Evolutionary conservation across 2,888 invertebrate genomes (phyloP).

Genomic region (Machimus rusticus): DNA sequence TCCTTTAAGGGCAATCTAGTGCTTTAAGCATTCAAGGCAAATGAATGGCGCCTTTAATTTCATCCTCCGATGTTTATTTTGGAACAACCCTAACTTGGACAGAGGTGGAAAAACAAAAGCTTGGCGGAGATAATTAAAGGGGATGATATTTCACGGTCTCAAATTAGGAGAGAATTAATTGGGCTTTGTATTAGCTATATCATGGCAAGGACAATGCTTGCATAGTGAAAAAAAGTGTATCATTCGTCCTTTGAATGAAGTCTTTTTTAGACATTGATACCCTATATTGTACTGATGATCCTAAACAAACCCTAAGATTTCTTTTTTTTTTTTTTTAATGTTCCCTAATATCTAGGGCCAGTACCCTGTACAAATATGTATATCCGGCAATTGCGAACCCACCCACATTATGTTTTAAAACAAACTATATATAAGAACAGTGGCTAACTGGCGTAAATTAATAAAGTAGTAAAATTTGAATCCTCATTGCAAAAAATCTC

Average conservation of each 20-base stretch:
- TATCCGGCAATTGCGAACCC: no score
- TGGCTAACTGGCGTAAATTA: no score
- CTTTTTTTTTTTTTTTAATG: not conserved
- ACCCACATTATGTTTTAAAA: no score
- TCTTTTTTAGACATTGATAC: not conserved
- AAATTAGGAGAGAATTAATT: not conserved
- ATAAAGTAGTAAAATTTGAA: no score
- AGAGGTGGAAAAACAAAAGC: not conserved
- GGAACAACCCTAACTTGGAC: not conserved
- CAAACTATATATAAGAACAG: no score
- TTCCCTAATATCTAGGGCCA: not conserved
- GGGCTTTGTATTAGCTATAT: not conserved
- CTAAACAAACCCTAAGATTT: not conserved
- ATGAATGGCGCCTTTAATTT: not conserved
- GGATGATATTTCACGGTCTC: not conserved
- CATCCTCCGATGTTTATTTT: not conserved
- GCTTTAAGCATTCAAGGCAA: not conserved
- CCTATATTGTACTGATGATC: not conserved
- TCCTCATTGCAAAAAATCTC: no score
- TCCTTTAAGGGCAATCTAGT: not conserved
- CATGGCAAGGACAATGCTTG: not conserved
- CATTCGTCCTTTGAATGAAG: not conserved
- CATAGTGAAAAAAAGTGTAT: not conserved
- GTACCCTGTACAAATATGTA: no score
- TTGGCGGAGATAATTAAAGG: not conserved